These are phyloP conservation scores for Drosophila gaucha DNA, from an alignment of 2,888 invertebrate genomes.

Conservation along the genomic window DNA sequence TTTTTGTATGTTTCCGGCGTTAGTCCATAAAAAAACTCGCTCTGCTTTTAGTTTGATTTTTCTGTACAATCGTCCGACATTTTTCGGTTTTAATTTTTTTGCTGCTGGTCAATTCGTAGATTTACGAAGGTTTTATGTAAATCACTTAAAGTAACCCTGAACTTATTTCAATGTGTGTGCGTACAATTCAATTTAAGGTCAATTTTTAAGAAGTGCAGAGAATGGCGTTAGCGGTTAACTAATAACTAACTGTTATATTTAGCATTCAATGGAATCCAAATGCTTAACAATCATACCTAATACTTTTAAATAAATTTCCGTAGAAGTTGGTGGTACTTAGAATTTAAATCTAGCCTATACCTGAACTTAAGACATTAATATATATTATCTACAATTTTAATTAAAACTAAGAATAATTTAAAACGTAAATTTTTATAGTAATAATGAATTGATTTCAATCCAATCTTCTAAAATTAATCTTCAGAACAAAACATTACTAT, in stretches of 20 bases:
- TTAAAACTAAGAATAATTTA: too few species aligned
- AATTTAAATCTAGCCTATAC: too few species aligned
- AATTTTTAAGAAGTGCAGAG: constrained; percentile 21
- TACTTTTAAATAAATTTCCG: too few species aligned
- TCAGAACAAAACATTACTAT: too few species aligned
- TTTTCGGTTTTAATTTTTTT: constrained; percentile 25
- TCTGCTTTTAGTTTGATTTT: constrained; percentile 50
- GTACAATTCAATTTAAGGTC: constrained; percentile 25
- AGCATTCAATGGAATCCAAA: neutral
- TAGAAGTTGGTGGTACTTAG: too few species aligned
- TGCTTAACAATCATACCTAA: too few species aligned
- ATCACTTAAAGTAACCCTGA: constrained; percentile 49
- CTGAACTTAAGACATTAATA: too few species aligned
- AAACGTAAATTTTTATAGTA: too few species aligned
- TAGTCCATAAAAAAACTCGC: constrained; percentile 33
- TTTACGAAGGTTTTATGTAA: constrained; percentile 54
- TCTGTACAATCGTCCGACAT: constrained; percentile 3
- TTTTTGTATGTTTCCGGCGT: constrained; percentile 65
- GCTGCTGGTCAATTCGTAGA: constrained; percentile 20
- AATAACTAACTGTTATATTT: neutral
- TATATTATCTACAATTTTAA: too few species aligned
- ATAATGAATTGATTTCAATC: too few species aligned
- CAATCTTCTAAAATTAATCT: too few species aligned
- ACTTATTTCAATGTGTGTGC: constrained; percentile 29
- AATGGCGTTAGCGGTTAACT: constrained; percentile 2